A percentile compares a stretch with the other conserved stretches of the same genome.
These are phyloP conservation scores for Scaptomyza graminum DNA, from an alignment of 1,140 invertebrate species.

Conservation along the genomic window DNA sequence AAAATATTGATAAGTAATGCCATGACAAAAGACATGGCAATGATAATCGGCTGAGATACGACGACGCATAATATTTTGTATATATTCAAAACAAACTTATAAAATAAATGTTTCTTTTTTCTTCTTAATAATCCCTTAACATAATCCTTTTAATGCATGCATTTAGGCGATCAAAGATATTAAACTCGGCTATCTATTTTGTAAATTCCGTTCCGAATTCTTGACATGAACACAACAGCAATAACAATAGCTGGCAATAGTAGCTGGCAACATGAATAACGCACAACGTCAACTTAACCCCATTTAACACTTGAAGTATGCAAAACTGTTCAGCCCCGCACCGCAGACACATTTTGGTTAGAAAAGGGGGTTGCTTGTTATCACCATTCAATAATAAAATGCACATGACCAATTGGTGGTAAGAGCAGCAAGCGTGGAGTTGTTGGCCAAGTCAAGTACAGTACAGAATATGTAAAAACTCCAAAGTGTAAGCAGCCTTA, in stretches of 20 bases:
- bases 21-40: too few relatives aligned
- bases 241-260: constrained; percentile 9
- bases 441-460: constrained; percentile 39
- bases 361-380: constrained; percentile 49
- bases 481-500: too few relatives aligned
- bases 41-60: too few relatives aligned
- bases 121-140: too few relatives aligned
- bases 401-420: constrained; percentile 56
- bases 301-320: constrained; percentile 68
- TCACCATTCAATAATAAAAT: constrained; percentile 77
- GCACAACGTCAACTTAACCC: constrained; percentile 63
- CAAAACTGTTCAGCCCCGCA: constrained; percentile 38
- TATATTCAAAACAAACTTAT: too few relatives aligned
- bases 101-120: too few relatives aligned
- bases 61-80: too few relatives aligned
- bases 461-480: too few relatives aligned
- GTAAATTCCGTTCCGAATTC: constrained; percentile 20
- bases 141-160: too few relatives aligned
- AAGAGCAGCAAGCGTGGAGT: constrained; percentile 14
- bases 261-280: constrained; percentile 47
- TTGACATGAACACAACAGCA: constrained; percentile 16
- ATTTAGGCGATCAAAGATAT: too few relatives aligned
- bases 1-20: not conserved
- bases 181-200: too few relatives aligned
- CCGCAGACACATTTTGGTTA: not conserved